Percentiles rank a stretch among this genome's conserved stretches.
Evolutionary conservation across 2,888 invertebrate species (phyloP).

Genomic region (Frankliniella fusca): DNA sequence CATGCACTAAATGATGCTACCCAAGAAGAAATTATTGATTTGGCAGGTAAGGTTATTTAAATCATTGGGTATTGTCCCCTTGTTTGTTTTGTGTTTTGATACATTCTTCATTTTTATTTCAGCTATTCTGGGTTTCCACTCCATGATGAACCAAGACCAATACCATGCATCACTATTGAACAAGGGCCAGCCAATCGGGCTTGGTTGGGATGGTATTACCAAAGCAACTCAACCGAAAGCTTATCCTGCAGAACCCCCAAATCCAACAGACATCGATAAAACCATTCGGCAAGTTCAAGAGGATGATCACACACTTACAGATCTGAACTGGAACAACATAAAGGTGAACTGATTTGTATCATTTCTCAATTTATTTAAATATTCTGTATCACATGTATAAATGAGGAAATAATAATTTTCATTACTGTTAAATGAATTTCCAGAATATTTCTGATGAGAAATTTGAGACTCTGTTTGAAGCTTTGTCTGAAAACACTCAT

Average conservation of each 20-base stretch:
- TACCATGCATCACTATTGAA: constrained; percentile 94
- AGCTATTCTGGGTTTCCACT: constrained; percentile 99
- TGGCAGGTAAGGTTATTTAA: constrained; percentile 66
- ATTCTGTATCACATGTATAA: neutral
- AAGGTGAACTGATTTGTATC: constrained; percentile 61
- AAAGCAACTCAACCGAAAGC: constrained; percentile 89
- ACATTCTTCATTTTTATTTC: constrained; percentile 42
- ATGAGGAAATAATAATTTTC: constrained; percentile 28
- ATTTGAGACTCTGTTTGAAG: constrained; percentile 82
- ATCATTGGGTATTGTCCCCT: neutral
- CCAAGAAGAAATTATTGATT: constrained; percentile 96
- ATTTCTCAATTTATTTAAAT: neutral
- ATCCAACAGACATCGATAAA: constrained; percentile 91
- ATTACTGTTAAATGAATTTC: constrained; percentile 42
- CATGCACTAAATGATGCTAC: constrained; percentile 80
- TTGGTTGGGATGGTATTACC: constrained; percentile 93
- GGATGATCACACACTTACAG: constrained; percentile 79
- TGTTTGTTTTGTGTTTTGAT: constrained; percentile 30
- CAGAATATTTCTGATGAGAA: constrained; percentile 96
- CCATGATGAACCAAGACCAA: constrained; percentile 99
- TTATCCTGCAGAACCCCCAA: constrained; percentile 92
- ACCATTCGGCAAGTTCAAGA: constrained; percentile 85
- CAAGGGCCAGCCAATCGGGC: constrained; percentile 83
- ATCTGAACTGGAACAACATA: constrained; percentile 99
- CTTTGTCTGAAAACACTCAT: constrained; percentile 82